These are phyloP conservation scores for Pristiophorus japonicus DNA, from an alignment of 2,113 vertebrate species.

Conservation along the genomic window DNA sequence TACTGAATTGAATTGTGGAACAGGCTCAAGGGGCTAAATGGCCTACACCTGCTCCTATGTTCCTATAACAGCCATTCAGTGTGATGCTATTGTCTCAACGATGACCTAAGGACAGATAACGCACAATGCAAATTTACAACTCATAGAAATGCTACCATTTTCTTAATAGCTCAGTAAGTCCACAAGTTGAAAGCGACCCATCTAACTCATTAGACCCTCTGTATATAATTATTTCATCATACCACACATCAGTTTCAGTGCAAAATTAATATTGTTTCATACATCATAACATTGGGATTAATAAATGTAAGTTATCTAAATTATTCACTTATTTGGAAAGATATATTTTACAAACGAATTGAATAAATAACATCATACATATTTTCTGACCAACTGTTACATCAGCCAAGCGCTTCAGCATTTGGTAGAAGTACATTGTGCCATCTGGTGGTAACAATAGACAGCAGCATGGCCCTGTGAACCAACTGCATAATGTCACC, in stretches of 20 bases:
- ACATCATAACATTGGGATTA: background rate
- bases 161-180: background rate
- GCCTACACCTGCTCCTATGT: too few species aligned
- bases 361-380: background rate
- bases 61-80: background rate
- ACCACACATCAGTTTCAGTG: background rate
- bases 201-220: background rate
- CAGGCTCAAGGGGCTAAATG: too few species aligned
- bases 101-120: background rate
- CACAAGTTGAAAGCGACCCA: background rate
- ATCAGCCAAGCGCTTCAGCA: background rate
- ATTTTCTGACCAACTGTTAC: background rate
- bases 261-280: too few species aligned
- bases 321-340: background rate
- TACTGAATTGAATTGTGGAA: too few species aligned
- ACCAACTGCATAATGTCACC: background rate
- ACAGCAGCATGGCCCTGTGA: too few species aligned
- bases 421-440: background rate
- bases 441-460: constrained; percentile 16
- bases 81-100: background rate
- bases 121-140: background rate
- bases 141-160: background rate
- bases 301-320: background rate
- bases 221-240: too few species aligned
- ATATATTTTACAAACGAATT: background rate